Evolutionary conservation across 1,140 invertebrate species (phyloP), one percentile per base, ranked within the genome.

Genomic region (Delia radicum): DNA sequence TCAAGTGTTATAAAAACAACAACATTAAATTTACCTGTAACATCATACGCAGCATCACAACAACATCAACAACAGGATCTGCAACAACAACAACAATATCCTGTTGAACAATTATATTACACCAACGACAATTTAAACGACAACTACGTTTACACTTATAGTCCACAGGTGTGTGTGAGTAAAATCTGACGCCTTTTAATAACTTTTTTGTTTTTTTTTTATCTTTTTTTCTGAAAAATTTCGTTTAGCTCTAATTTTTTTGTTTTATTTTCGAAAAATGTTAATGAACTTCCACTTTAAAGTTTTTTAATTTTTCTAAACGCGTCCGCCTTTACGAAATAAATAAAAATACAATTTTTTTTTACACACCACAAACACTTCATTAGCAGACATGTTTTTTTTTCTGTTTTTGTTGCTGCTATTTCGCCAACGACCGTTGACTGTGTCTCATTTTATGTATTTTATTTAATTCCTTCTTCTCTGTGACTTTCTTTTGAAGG

Each of bases 241-340:
- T 75, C n/a, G n/a, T n/a, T n/a, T n/a, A n/a, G n/a, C 33, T 74
- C 18, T 55, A 37, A 74, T 74, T 74, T 69, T 79, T 78, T n/a
- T n/a, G 79, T 82, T 84, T 55, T 55, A 6, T 21, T 48, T 82
- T 82, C 81, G 79, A 84, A 84, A 65, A 63, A 76, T 76, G 75
- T 76, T 76, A 76, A 76, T 76, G 75, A 76, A 76, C 75, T 76
- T 76, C 28, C 24, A 21, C 48, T 24, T 55, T 24, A 55, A 55
- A 24, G 48, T 55, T 48, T 48, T 37, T 2, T 37, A 7, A 18
- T 48, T 48, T 48, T 48, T 37, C 13, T 24, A 21, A 55, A 55
- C 46, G 24, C 48, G 48, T 55, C 48, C 24, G 3, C 48, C 15
- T n/a, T n/a, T 21, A 55, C 18, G 24, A 55, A 55, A 18, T 21